These are phyloP conservation scores for Atractosteus spatula DNA, from an alignment of 2,113 vertebrate species.

Conservation along the genomic window DNA sequence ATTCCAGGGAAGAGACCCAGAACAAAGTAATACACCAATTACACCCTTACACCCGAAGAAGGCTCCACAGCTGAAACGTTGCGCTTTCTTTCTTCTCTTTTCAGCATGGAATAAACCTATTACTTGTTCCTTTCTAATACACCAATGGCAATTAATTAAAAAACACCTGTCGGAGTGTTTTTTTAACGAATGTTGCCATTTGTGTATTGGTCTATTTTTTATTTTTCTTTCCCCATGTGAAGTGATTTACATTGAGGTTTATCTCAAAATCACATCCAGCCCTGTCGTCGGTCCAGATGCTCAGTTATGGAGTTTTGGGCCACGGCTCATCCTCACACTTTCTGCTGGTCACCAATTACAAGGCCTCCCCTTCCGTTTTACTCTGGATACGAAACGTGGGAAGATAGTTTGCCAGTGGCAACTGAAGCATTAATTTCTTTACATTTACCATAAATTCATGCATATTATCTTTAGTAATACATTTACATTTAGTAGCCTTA, in stretches of 20 bases:
- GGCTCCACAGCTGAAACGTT: too few species aligned
- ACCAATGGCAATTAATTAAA: neutral
- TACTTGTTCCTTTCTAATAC: too few species aligned
- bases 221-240: neutral
- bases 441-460: neutral
- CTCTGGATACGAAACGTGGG: conserved; percentile 6
- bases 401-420: neutral
- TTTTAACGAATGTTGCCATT: neutral
- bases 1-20: neutral
- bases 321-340: conserved; percentile 4
- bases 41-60: too few species aligned
- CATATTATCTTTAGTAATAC: conserved; percentile 14
- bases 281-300: conserved; percentile 6
- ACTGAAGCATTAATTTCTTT: neutral
- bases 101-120: too few species aligned
- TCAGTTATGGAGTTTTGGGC: fast-evolving
- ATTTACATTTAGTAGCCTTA: neutral
- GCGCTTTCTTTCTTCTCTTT: too few species aligned
- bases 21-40: too few species aligned
- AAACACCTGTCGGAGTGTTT: too few species aligned
- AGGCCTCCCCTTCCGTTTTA: neutral
- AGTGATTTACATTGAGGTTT: neutral
- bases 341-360: neutral
- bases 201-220: neutral
- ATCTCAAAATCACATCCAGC: neutral